Conservation (phyloP, 2,113 vertebrate genomes). For the Muntiacus reevesi region DNA sequence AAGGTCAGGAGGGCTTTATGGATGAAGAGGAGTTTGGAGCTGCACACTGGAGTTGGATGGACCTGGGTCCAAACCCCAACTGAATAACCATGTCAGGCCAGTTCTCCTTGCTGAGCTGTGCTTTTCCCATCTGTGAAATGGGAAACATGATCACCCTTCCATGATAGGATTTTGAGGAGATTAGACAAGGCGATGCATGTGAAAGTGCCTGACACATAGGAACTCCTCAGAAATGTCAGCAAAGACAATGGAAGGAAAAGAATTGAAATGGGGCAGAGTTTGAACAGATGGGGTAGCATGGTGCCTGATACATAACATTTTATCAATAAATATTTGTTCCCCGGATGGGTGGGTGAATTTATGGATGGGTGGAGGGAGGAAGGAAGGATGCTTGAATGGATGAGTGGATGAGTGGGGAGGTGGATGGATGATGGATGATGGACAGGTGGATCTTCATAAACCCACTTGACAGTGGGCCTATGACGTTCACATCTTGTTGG, state of each 20-base stretch:
- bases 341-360: rapidly evolving
- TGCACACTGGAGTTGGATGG: neutral
- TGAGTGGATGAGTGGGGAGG: neutral
- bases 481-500: neutral
- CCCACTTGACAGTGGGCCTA: neutral
- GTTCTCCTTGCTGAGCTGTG: neutral
- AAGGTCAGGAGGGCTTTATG: neutral
- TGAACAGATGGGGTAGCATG: neutral
- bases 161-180: neutral
- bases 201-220: too few species aligned
- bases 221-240: neutral
- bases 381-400: neutral
- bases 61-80: neutral
- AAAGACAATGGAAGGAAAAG: neutral
- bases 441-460: neutral
- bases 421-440: neutral
- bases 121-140: neutral
- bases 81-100: neutral
- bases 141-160: neutral
- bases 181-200: neutral
- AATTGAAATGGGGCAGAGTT: neutral
- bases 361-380: neutral
- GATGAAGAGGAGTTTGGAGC: neutral
- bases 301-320: neutral
- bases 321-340: neutral